Conservation (phyloP, 2,888 invertebrate genomes). For the Cremastinae sp. region DNA sequence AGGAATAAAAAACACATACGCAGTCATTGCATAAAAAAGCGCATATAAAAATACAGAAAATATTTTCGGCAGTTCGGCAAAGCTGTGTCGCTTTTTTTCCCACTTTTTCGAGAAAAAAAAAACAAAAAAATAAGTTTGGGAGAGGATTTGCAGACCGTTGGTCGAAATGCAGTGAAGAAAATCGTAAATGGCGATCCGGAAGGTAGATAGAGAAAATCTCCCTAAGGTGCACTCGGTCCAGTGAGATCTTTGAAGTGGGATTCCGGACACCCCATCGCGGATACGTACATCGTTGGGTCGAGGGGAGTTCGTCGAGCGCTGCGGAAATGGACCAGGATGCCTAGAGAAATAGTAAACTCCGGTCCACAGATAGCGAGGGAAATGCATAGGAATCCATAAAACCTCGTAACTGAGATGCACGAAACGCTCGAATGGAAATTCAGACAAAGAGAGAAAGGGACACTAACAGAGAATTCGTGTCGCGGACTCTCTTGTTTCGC, state of each 20-base stretch:
- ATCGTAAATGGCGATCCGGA: conserved; percentile 27
- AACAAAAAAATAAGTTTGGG: too few relatives aligned
- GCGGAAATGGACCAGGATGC: conserved; percentile 41
- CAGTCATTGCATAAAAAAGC: too few relatives aligned
- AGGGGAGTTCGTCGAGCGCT: conserved; percentile 19
- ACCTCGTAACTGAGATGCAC: conserved; percentile 26
- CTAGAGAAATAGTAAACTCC: conserved; percentile 30
- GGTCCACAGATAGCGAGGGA: conserved; percentile 23
- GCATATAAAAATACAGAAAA: too few relatives aligned
- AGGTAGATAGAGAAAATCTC: conserved; percentile 39
- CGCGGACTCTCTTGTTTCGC: conserved; percentile 35
- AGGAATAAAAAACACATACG: too few relatives aligned
- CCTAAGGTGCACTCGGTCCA: conserved; percentile 30
- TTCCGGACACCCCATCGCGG: conserved; percentile 18
- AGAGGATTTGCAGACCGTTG: too few relatives aligned
- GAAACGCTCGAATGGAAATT: conserved; percentile 10
- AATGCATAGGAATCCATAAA: conserved; percentile 46
- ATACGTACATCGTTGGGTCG: conserved; percentile 23
- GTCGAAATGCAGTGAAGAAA: conserved; percentile 7
- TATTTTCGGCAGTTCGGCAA: too few relatives aligned
- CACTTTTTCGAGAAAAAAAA: not conserved
- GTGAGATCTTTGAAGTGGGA: conserved; percentile 37
- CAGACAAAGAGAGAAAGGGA: conserved; percentile 5
- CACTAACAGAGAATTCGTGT: conserved; percentile 6
- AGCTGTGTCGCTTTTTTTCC: too few relatives aligned